Conservation (phyloP, 2,888 invertebrate genomes). For the Ryuthela nishihirai region DNA sequence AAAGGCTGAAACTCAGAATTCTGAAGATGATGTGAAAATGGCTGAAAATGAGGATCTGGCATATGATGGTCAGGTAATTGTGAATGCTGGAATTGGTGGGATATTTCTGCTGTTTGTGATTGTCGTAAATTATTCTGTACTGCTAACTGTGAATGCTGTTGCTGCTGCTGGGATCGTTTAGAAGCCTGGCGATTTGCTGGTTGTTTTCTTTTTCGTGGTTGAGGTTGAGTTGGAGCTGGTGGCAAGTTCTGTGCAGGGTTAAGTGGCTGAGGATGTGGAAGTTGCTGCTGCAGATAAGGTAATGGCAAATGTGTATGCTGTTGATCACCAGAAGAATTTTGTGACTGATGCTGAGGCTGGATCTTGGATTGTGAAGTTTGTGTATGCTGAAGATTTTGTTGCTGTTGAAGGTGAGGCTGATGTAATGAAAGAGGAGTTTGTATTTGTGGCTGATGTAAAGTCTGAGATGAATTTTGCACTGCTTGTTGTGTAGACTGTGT, state of each 20-base stretch:
- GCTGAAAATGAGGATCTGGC: constrained; percentile 24
- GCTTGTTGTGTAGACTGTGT: neutral
- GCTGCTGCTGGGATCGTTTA: constrained; percentile 23
- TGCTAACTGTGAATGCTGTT: constrained; percentile 7
- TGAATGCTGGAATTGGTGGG: constrained; percentile 23
- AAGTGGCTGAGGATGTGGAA: neutral
- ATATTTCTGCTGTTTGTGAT: constrained; percentile 6
- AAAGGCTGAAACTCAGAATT: constrained; percentile 27
- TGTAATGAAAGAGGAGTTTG: neutral
- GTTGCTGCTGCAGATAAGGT: neutral
- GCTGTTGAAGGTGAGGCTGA: constrained; percentile 3
- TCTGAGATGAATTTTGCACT: neutral
- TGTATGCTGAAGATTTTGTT: neutral
- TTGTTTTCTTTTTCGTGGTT: constrained; percentile 18
- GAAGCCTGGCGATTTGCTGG: constrained; percentile 15
- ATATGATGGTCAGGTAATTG: constrained; percentile 19
- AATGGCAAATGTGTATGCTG: too few relatives aligned
- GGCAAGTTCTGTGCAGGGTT: constrained; percentile 19
- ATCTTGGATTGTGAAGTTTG: neutral
- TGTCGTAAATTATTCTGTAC: constrained; percentile 11
- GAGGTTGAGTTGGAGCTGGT: too few relatives aligned
- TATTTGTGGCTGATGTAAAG: too few relatives aligned
- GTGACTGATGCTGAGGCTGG: neutral
- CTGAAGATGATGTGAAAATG: constrained; percentile 19
- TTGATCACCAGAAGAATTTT: too few relatives aligned